Base-by-base conservation (phyloP, 1,140 invertebrate genomes). In the Drosophila nigrodunni region DNA sequence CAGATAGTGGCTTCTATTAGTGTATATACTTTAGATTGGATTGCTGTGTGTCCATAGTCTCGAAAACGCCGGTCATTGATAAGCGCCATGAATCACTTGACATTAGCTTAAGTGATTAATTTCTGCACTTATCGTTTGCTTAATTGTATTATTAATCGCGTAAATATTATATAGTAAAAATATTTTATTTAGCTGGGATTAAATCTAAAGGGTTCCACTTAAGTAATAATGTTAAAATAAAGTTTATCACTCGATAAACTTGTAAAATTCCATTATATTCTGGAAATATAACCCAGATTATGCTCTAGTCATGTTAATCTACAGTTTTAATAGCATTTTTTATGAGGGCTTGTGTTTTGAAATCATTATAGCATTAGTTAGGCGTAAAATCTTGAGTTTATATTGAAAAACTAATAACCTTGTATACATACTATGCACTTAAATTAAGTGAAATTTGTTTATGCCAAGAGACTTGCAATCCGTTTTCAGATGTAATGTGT, bases 21-120 rank as follows among this genome's bases (percentile, higher is more conserved):
- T 21, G 39, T 47, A 62, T 62, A 30, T 21, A 11, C 8, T 10
- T 37, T 25, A 41, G 43, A 62, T 71, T 64, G 57, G 15, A 71
- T 61, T 54, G 21, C 13, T 54, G 34, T 18, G 30, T 15, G n/a
- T 44, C 21, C 21, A 34, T 34, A 7, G 39, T 25, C 13, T 30
- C 47, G 18, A 9, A 52, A 13, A n/a, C 39, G 7, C 1, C 49
- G 11, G 41, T 30, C n/a, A 11, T 13, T 61, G 66, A 69, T 69
- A 69, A 69, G 57, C 3, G 13, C 1, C n/a, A 4, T 30, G 10
- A 68, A 68, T 59, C 34, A 49, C 15, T 47, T 30, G 10, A 6
- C 41, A 43, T 11, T n/a, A 13, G 10, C 41, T 21, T 9, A 21
- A 18, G 10, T n/a, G n/a, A 30, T 47, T 37, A 30, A 34, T 13